These are phyloP conservation scores for Itoplectis maculator DNA, from an alignment of 2,888 invertebrate species.

Conservation along the genomic window DNA sequence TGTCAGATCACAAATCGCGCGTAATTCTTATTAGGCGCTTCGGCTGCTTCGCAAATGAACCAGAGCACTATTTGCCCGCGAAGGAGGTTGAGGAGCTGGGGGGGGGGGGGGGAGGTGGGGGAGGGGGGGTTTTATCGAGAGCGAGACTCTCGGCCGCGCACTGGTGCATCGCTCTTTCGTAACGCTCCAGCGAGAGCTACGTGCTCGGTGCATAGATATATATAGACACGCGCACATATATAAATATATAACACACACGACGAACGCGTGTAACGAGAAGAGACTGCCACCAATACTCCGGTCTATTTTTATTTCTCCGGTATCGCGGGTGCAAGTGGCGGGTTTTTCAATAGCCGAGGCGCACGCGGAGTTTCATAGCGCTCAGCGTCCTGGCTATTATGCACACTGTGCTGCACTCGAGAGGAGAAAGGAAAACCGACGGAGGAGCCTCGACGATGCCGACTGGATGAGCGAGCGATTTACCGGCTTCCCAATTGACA, in stretches of 20 bases:
- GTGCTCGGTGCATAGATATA: constrained; percentile 5
- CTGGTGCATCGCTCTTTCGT: constrained; percentile 62
- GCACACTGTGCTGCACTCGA: constrained; percentile 17
- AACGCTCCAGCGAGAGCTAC: constrained; percentile 52
- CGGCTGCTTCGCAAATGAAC: constrained; percentile 23
- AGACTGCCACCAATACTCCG: constrained; percentile 25
- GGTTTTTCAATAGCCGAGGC: neutral
- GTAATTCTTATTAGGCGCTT: neutral
- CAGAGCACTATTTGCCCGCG: neutral
- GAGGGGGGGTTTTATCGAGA: constrained; percentile 19
- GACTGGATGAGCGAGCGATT: constrained; percentile 42
- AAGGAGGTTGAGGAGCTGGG: too few species aligned
- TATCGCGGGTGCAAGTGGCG: constrained; percentile 10
- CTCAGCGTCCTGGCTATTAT: constrained; percentile 37
- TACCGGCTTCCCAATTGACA: constrained; percentile 38
- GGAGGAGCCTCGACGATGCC: constrained; percentile 11
- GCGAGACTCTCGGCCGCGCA: constrained; percentile 52
- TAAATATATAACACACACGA: too few species aligned
- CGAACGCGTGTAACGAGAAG: constrained; percentile 6
- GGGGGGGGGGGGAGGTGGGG: neutral
- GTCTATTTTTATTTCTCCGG: constrained; percentile 19
- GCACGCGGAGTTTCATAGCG: too few species aligned
- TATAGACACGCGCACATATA: neutral
- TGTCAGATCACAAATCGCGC: neutral
- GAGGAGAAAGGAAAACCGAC: constrained; percentile 45